Evolutionary conservation across 2,888 invertebrate genomes (phyloP).

Genomic region (Drosophila mimetica): DNA sequence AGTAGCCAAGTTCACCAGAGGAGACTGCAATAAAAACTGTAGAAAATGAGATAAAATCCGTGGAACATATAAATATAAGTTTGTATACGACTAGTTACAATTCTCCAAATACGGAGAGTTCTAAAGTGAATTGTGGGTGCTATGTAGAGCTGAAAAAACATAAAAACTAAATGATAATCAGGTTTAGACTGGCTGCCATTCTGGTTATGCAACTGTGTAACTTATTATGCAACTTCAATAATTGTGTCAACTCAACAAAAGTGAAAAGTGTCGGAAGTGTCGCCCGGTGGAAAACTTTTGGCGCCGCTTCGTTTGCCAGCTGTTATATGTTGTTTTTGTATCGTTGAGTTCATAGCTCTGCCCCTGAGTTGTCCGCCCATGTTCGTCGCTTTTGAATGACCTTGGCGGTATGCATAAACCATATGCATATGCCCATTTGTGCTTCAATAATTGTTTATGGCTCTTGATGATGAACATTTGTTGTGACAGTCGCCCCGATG

Average conservation of each 20-base stretch:
- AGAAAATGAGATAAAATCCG: background rate
- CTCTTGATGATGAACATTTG: slow-evolving; percentile 59
- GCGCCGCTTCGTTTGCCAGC: slow-evolving; percentile 51
- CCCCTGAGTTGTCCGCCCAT: slow-evolving; percentile 36
- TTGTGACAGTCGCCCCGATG: slow-evolving; percentile 50
- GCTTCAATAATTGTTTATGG: slow-evolving; percentile 51
- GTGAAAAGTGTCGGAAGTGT: slow-evolving; percentile 67
- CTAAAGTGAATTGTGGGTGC: slow-evolving; percentile 1
- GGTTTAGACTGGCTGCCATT: slow-evolving; percentile 12
- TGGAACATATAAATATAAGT: background rate
- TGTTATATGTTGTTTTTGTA: background rate
- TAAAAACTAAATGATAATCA: slow-evolving; percentile 3
- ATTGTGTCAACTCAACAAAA: slow-evolving; percentile 36
- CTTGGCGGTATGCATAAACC: slow-evolving; percentile 42
- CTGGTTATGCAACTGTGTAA: slow-evolving; percentile 33
- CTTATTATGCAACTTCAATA: slow-evolving; percentile 36
- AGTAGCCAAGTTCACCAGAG: too few species aligned
- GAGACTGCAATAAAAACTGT: background rate
- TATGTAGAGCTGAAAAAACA: slow-evolving; percentile 14
- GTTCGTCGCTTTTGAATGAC: slow-evolving; percentile 34
- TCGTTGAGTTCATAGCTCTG: slow-evolving; percentile 31
- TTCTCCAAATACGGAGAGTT: background rate
- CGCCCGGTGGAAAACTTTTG: slow-evolving; percentile 44
- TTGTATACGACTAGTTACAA: background rate
- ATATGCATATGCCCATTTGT: slow-evolving; percentile 39